Base-by-base conservation (phyloP, 2,888 invertebrate genomes). In the Odontothrips loti region DNA sequence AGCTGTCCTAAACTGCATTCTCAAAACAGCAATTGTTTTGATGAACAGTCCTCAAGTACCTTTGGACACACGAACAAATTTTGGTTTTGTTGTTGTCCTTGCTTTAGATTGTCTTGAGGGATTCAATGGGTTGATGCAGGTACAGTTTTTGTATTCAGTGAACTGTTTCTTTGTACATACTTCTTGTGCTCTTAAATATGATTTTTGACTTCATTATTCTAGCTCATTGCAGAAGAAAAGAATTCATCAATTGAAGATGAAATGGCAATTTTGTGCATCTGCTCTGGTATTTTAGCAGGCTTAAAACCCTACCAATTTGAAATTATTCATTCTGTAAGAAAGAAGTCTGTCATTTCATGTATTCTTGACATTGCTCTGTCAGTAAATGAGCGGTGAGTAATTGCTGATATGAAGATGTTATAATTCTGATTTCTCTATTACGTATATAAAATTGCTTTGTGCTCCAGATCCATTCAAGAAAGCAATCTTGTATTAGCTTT, bases 21-120 rank as follows among this genome's bases (percentile, higher is more conserved):
- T 75, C 11, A 12, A 82, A 8, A 29, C 81, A 34, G 79, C 81
- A n/a, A 47, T 82, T 29, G n/a, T 27, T 3, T 83, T 89, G 11
- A 85, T 90, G 82, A 86, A 86, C 79, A 86, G 91, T 84, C 87
- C 87, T 8, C 90, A 90, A 82, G 88, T 91, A 1, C 90, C 91
- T 0, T 91, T 92, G 90, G 93, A 93, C 84, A 90, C 91, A 0
- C 92, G 92, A 85, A 89, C 90, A 10, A 90, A 93, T 84, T 90
- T 90, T 83, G 92, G 91, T 0, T 82, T 84, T 23, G 82, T 84
- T 2, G 47, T 82, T 48, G 84, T 83, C 6, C 80, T 83, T 29
- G 34, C 82, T 20, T 80, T 23, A 12, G 51, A 80, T 29, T 29
- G 63, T 9, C 78, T 82, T 20, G 47, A 80, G 51, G 79, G 78